Evolutionary conservation across 2,888 invertebrate species (phyloP).

Genomic region (Vanessa cardui): DNA sequence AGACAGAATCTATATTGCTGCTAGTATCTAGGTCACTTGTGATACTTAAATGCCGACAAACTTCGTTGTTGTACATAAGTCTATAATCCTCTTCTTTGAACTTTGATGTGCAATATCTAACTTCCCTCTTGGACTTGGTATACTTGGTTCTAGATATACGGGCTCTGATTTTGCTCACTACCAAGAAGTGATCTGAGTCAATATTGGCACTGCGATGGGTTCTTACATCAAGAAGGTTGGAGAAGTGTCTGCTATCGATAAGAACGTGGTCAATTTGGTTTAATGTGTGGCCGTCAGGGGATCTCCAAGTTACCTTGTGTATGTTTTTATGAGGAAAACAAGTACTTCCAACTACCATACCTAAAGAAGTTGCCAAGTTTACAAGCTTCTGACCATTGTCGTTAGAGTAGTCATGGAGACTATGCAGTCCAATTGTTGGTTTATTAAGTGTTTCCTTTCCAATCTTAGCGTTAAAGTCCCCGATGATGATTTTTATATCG

Average conservation of each 20-base stretch:
- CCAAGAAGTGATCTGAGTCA: not conserved
- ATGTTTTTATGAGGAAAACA: not conserved
- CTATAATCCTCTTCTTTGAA: not conserved
- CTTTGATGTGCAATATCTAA: too few species aligned
- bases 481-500: not conserved
- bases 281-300: not conserved
- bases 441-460: not conserved
- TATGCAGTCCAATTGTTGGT: not conserved
- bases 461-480: not conserved
- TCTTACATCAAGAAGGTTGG: slow-evolving; percentile 6
- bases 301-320: not conserved
- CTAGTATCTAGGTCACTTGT: not conserved
- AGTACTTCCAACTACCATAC: not conserved
- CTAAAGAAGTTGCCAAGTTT: not conserved
- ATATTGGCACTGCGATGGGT: not conserved
- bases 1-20: not conserved
- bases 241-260: not conserved
- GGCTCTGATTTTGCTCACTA: slow-evolving; percentile 1
- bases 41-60: not conserved
- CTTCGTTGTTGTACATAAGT: not conserved
- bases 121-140: not conserved
- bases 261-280: not conserved
- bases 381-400: not conserved
- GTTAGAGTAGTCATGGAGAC: not conserved
- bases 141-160: not conserved